A percentile compares a stretch with the other conserved stretches of the same genome.
Conservation (phyloP, 2,113 vertebrate genomes). For the Nipponia nippon region DNA sequence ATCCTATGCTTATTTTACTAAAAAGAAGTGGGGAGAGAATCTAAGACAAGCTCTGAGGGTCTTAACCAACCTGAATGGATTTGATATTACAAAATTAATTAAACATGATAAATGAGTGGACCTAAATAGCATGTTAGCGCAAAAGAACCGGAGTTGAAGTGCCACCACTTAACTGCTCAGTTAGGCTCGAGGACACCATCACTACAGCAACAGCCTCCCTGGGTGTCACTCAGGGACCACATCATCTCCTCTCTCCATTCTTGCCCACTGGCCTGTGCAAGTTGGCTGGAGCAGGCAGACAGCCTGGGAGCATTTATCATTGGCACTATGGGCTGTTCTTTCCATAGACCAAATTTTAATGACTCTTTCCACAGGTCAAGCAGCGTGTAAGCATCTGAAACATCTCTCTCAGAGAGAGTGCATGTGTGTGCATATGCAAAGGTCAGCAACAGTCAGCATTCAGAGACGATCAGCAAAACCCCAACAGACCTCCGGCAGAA, state of each 20-base stretch:
- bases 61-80: not conserved
- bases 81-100: not conserved
- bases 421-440: accelerated
- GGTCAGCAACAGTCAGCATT: not conserved
- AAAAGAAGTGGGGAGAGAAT: not conserved
- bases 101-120: not conserved
- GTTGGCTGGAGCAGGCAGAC: not conserved
- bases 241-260: not conserved
- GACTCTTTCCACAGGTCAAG: not conserved
- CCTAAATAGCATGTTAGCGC: not conserved
- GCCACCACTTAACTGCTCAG: not conserved
- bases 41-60: not conserved
- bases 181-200: not conserved
- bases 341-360: not conserved
- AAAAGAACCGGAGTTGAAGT: not conserved
- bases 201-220: not conserved
- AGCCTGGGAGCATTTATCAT: not conserved
- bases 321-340: not conserved
- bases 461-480: not conserved
- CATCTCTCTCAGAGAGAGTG: not conserved
- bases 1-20: not conserved
- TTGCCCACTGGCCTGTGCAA: not conserved
- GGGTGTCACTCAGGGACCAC: accelerated
- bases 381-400: not conserved
- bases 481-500: not conserved